These are phyloP conservation scores for Metopolophium dirhodum DNA, from an alignment of 1,140 invertebrate species.

Conservation along the genomic window DNA sequence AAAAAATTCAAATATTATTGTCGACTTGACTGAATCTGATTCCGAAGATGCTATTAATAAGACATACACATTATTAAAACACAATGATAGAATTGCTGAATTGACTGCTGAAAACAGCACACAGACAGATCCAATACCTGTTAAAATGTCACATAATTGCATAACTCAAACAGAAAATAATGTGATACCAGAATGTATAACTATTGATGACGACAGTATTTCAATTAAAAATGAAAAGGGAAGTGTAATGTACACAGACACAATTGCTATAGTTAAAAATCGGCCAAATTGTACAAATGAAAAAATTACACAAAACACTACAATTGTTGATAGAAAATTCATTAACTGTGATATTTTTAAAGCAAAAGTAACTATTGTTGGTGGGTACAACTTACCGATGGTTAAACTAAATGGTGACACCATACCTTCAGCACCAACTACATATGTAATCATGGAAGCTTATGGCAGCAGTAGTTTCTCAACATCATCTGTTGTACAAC, in stretches of 20 bases:
- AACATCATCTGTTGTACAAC: slow-evolving; percentile 18
- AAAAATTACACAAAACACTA: neutral
- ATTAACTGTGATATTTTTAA: slow-evolving; percentile 20
- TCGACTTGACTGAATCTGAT: neutral
- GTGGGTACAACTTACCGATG: slow-evolving; percentile 24
- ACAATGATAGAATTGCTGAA: neutral
- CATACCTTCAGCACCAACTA: neutral
- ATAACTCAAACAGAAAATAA: slow-evolving; percentile 26
- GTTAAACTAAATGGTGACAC: slow-evolving; percentile 23
- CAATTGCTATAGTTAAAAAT: neutral
- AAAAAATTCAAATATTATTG: slow-evolving; percentile 36
- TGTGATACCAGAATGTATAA: neutral
- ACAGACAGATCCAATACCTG: slow-evolving; percentile 6
- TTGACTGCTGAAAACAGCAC: neutral
- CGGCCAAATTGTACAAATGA: neutral
- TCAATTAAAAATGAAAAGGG: neutral
- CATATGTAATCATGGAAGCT: slow-evolving; percentile 27
- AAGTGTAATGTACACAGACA: neutral
- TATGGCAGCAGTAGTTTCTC: neutral
- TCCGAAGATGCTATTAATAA: slow-evolving; percentile 35
- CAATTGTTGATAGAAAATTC: neutral
- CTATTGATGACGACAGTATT: neutral
- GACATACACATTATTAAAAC: slow-evolving; percentile 24
- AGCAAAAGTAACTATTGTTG: slow-evolving; percentile 4
- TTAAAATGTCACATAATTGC: slow-evolving; percentile 11